Conservation (phyloP, 2,888 invertebrate species). For the Calameuta filiformis region DNA sequence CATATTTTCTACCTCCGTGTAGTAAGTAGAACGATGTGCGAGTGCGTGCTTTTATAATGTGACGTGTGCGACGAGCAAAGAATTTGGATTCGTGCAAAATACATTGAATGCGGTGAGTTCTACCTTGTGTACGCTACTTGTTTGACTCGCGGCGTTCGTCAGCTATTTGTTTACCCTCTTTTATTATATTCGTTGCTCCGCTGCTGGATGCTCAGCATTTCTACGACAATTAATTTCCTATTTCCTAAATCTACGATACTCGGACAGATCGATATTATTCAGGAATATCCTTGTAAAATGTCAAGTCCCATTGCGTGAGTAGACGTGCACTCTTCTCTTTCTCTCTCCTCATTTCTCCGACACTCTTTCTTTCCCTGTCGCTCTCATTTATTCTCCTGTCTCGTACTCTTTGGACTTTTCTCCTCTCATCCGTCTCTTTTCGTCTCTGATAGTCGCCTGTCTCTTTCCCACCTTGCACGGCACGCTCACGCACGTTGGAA, state of each 20-base stretch:
- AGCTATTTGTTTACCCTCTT: conserved; percentile 35
- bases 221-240: not conserved
- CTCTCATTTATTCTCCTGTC: conserved; percentile 15
- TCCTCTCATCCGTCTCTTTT: not conserved
- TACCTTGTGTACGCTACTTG: conserved; percentile 14
- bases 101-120: conserved; percentile 41
- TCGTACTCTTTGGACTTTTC: not conserved
- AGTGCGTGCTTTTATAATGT: conserved; percentile 36
- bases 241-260: not conserved
- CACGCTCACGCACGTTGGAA: not conserved
- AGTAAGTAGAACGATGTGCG: conserved; percentile 28
- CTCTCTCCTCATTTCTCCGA: conserved; percentile 7
- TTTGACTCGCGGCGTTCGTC: conserved; percentile 29
- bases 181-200: not conserved
- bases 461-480: not conserved
- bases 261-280: not conserved
- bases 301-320: conserved; percentile 20
- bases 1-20: conserved; percentile 37
- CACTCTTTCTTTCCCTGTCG: conserved; percentile 12
- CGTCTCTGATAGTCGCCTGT: not conserved
- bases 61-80: conserved; percentile 23
- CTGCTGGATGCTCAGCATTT: not conserved
- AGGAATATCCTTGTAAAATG: not conserved
- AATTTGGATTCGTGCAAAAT: conserved; percentile 5
- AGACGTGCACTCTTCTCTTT: conserved; percentile 35